These are phyloP conservation scores for Batillaria attramentaria DNA, from an alignment of 1,140 invertebrate genomes.

Conservation along the genomic window DNA sequence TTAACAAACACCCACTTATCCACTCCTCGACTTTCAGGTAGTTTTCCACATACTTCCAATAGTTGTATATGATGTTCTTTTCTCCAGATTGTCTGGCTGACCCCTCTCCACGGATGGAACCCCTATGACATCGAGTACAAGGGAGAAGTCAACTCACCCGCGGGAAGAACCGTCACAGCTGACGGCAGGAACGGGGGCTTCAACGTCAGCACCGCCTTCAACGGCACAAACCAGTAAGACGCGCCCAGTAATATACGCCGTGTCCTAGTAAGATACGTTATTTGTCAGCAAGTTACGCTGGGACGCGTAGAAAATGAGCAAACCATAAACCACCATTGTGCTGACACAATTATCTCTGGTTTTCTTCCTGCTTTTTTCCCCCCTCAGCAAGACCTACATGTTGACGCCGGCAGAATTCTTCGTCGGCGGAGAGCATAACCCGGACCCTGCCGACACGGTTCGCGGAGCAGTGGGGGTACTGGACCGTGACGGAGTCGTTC, in stretches of 20 bases:
- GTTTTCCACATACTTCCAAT: no score
- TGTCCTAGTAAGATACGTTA: no score
- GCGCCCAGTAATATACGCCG: no score
- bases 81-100: conserved; percentile 56
- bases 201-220: conserved; percentile 39
- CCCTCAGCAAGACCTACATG: conserved; percentile 42
- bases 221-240: conserved; percentile 48
- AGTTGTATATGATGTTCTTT: not conserved
- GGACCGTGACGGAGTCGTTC: conserved; percentile 36
- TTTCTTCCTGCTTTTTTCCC: no score
- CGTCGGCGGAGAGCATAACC: conserved; percentile 33
- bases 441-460: conserved; percentile 52
- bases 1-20: no score
- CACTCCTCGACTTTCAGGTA: no score
- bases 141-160: conserved; percentile 7
- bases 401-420: conserved; percentile 52
- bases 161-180: not conserved
- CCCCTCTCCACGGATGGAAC: conserved; percentile 61
- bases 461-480: conserved; percentile 49
- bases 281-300: no score
- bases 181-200: conserved; percentile 30
- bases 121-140: conserved; percentile 51
- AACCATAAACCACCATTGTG: no score
- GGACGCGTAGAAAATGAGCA: no score
- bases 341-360: no score